These are phyloP conservation scores for Carcinoscorpius rotundicauda DNA, from an alignment of 1,140 invertebrate species.

Conservation along the genomic window DNA sequence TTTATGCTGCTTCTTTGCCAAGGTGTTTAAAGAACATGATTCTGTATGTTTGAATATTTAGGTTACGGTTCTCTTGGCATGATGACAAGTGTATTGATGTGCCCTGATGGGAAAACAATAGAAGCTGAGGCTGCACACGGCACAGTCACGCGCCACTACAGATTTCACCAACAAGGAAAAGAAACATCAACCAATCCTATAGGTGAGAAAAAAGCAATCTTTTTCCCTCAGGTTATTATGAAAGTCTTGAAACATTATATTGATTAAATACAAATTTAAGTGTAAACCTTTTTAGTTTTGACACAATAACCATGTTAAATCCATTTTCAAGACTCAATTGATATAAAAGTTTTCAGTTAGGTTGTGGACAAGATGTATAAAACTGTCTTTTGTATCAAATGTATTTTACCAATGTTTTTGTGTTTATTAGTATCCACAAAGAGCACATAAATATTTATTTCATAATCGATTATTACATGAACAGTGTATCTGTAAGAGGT, in stretches of 20 bases:
- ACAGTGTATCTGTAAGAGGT: no score
- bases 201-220: slow-evolving; percentile 34
- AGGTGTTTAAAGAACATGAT: background rate
- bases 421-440: no score
- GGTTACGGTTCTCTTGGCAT: slow-evolving; percentile 65
- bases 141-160: slow-evolving; percentile 89
- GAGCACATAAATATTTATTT: no score
- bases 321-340: no score
- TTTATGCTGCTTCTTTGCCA: no score
- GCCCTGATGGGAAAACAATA: slow-evolving; percentile 92
- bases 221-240: slow-evolving; percentile 7
- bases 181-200: slow-evolving; percentile 97
- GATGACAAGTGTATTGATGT: slow-evolving; percentile 86
- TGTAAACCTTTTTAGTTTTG: background rate
- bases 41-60: slow-evolving; percentile 35
- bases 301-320: no score
- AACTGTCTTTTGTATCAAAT: no score
- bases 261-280: slow-evolving; percentile 4
- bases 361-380: no score
- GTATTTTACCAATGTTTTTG: no score
- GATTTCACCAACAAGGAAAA: slow-evolving; percentile 86
- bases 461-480: no score
- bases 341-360: no score
- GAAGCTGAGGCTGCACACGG: slow-evolving; percentile 97
- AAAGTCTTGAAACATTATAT: background rate